Evolutionary conservation across 2,113 vertebrate genomes (phyloP).

Genomic region (Macrotis lagotis): DNA sequence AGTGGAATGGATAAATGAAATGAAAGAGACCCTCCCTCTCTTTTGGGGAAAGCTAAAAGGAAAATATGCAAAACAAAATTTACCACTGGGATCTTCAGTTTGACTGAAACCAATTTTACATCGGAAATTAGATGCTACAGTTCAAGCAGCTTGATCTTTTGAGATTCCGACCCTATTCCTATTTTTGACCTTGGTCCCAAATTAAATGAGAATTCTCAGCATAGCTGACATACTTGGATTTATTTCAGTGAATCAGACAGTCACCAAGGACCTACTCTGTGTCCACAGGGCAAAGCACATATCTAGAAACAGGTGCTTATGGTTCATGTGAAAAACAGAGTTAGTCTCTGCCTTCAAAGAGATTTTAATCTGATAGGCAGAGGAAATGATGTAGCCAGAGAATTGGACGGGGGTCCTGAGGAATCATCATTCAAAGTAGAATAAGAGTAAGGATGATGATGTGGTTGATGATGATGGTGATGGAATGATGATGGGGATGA

Average conservation of each 20-base stretch:
- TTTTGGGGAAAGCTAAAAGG: not conserved
- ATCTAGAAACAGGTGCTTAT: not conserved
- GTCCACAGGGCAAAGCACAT: not conserved
- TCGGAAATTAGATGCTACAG: constrained; percentile 40
- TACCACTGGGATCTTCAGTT: not conserved
- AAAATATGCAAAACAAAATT: not conserved
- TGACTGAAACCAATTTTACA: constrained; percentile 8
- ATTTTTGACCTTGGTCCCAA: constrained; percentile 44
- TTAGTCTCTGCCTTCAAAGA: constrained; percentile 8
- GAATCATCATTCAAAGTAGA: not conserved
- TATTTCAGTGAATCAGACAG: constrained; percentile 52
- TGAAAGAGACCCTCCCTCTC: not conserved
- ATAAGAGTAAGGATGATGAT: not conserved
- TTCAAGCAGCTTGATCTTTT: constrained; percentile 10
- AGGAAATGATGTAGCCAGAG: not conserved
- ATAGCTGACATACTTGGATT: constrained; percentile 57
- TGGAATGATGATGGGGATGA: too few species aligned
- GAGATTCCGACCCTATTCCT: not conserved
- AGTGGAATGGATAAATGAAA: constrained; percentile 5
- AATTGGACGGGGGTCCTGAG: not conserved
- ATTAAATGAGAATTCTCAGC: constrained; percentile 54
- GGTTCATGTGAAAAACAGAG: not conserved
- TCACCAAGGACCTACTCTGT: constrained; percentile 44
- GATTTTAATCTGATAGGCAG: not conserved
- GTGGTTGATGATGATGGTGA: too few species aligned